Evolutionary conservation across 2,797 vertebrate species (phyloP).

Genomic region (Sebastes kiyomatsui): DNA sequence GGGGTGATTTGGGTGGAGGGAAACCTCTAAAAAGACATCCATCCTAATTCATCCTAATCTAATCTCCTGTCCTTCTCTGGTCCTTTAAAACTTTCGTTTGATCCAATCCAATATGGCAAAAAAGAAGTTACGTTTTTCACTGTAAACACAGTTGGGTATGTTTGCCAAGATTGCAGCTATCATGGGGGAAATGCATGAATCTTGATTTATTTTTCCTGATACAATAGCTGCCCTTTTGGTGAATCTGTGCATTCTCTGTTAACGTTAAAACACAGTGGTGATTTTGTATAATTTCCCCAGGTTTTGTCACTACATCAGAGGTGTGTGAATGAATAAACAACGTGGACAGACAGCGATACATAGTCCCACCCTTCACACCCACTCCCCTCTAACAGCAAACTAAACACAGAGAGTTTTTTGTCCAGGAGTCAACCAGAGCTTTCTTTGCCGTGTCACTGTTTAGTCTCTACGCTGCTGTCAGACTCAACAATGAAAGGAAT

Average conservation of each 20-base stretch:
- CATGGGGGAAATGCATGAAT: background rate
- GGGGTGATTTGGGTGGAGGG: background rate
- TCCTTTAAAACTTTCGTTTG: background rate
- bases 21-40: background rate
- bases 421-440: constrained; percentile 25
- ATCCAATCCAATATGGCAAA: background rate
- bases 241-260: background rate
- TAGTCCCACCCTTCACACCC: background rate
- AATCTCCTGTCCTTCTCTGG: background rate
- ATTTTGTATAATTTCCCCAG: background rate
- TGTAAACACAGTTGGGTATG: too few relatives aligned
- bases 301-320: background rate
- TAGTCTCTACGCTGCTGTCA: constrained; percentile 59
- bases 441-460: constrained; percentile 52
- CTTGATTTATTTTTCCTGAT: background rate
- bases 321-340: constrained; percentile 22
- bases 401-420: background rate
- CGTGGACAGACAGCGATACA: background rate
- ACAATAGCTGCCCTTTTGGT: background rate
- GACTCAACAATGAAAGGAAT: constrained; percentile 65
- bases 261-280: background rate
- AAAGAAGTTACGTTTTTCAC: background rate
- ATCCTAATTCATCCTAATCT: background rate
- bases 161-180: background rate
- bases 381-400: constrained; percentile 19